These are phyloP conservation scores for Orbicella faveolata DNA, from an alignment of 64 coral and sea anemone genomes.

Conservation along the genomic window DNA sequence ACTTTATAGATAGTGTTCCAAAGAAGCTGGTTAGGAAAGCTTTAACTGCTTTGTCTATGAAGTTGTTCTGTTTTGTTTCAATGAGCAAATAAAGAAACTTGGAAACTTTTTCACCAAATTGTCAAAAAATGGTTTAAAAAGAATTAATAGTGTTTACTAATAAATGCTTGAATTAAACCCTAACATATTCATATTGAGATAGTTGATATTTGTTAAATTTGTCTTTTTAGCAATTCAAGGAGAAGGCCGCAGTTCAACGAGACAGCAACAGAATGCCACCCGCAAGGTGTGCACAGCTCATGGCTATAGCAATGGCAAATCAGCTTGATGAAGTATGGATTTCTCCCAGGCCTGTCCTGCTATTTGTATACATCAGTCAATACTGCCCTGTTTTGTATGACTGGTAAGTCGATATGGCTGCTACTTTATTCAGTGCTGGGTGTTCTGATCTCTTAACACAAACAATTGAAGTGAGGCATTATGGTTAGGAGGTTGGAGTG, in stretches of 20 bases:
- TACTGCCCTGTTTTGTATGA: slow-evolving; percentile 59
- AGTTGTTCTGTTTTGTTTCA: no score
- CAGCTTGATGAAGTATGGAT: slow-evolving; percentile 84
- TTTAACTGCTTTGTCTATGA: no score
- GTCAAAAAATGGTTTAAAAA: no score
- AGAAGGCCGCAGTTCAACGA: slow-evolving; percentile 25
- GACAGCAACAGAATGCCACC: slow-evolving; percentile 62
- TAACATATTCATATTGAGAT: neutral
- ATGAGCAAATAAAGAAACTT: no score
- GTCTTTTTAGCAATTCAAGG: slow-evolving; percentile 31
- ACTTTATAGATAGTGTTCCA: no score
- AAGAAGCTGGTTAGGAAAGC: no score
- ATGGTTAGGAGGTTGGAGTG: no score
- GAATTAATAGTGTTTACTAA: no score
- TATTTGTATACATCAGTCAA: slow-evolving; percentile 65
- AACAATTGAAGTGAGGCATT: no score
- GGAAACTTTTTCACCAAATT: no score
- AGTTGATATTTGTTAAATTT: neutral
- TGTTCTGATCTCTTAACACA: no score
- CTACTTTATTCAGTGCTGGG: neutral
- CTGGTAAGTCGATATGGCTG: slow-evolving; percentile 45
- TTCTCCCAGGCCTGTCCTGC: slow-evolving; percentile 61
- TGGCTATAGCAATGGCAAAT: slow-evolving; percentile 62
- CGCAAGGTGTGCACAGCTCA: slow-evolving; percentile 65
- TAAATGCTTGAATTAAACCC: no score